Evolutionary conservation across 37 sponge, comb jelly and placozoan genomes (phyloP).

Genomic region (Ianthella basta): DNA sequence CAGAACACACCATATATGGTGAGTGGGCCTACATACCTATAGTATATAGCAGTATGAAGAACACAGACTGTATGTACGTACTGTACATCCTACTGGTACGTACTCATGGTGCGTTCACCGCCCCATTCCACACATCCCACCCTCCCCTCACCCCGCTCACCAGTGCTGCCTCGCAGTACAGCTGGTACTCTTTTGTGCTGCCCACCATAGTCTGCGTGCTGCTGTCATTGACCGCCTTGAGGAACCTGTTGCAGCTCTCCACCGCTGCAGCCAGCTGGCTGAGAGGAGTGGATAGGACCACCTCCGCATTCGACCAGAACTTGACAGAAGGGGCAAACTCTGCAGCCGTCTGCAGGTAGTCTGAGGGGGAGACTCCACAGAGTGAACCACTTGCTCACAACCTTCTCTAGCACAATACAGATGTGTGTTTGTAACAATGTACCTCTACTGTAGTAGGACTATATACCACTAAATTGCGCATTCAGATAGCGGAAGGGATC

Average conservation of each 20-base stretch:
- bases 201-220: slow-evolving; percentile 40
- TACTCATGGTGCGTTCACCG: too few relatives aligned
- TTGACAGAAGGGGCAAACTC: slow-evolving; percentile 44
- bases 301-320: slow-evolving; percentile 61
- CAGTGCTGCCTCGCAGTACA: slow-evolving; percentile 60
- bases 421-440: too few relatives aligned
- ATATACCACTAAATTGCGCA: too few relatives aligned
- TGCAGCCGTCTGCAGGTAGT: not conserved
- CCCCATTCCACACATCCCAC: too few relatives aligned
- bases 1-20: not conserved
- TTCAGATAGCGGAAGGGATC: too few relatives aligned
- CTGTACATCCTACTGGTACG: too few relatives aligned
- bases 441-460: too few relatives aligned
- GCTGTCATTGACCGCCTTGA: slow-evolving; percentile 42
- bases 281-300: slow-evolving; percentile 34
- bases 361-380: not conserved
- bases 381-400: not conserved
- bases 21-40: not conserved
- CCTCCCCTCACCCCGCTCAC: slow-evolving; percentile 39
- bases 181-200: slow-evolving; percentile 72
- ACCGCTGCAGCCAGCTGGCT: slow-evolving; percentile 37
- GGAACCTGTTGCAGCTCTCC: slow-evolving; percentile 35
- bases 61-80: not conserved
- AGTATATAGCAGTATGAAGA: not conserved
- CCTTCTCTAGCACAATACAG: not conserved